phyloP scores from a whole-genome alignment of 2,113 vertebrate genomes.

The Colius striatus region DNA sequence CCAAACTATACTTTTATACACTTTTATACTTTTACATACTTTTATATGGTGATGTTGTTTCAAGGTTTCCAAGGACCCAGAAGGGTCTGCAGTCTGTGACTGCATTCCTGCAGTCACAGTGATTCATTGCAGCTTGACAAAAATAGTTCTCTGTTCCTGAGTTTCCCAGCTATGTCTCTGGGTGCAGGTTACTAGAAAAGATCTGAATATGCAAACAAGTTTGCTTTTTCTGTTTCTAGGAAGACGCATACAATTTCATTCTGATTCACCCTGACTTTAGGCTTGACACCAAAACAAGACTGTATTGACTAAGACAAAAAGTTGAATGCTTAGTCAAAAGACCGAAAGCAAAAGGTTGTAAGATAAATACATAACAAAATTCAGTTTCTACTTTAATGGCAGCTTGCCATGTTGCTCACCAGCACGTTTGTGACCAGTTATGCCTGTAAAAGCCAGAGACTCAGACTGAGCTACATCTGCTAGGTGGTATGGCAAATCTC shows the following conservation, averaged over 20 bases:
- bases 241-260: background rate
- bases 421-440: fast-evolving
- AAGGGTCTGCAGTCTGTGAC: no score
- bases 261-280: background rate
- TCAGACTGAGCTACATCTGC: background rate
- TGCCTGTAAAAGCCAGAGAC: background rate
- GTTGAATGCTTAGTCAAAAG: background rate
- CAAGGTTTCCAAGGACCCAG: background rate
- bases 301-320: background rate
- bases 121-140: background rate
- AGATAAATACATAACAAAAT: background rate
- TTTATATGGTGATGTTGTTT: background rate
- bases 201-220: background rate
- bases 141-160: background rate
- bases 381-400: background rate
- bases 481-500: background rate
- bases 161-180: background rate
- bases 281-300: background rate
- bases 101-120: fast-evolving
- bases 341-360: background rate
- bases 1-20: background rate
- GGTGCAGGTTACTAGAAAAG: background rate
- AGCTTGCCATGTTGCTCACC: background rate
- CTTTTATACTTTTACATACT: no score
- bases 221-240: background rate